Base-by-base conservation (phyloP, 1,140 invertebrate genomes). In the Thaumatotibia leucotreta region DNA sequence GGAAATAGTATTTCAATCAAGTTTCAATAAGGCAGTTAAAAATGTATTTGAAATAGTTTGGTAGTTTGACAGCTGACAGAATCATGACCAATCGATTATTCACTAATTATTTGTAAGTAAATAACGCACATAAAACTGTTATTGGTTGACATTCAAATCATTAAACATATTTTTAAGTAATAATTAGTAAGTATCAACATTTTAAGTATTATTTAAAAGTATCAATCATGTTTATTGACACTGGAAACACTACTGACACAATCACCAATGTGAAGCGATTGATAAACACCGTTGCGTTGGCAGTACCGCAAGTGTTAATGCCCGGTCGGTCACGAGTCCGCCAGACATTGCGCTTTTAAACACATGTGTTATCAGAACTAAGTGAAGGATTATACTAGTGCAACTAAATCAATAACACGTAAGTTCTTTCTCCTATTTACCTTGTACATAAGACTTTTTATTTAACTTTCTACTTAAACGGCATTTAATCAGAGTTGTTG, bases 241-340 rank as follows among this genome's bases (percentile, higher is more conserved):
- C 61, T 62, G 31, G 61, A 32, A 62, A 62, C 61, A 62, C 31
- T 62, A 5, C 22, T 20, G 17, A 62, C 29, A 29, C 52, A 58
- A 29, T 22, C 17, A 62, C 73, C 69, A 80, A 82, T 70, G 29
- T 67, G 64, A 72, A 61, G 31, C 67, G 65, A 75, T 67, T 67
- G 73, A 63, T 66, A 58, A 68, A 58, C 52, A 31, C 22, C 50
- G 75, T 78, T 67, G 82, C 68, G 76, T 85, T 88, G 85, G 81
- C 69, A 76, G 76, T 74, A 82, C 73, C 84, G 82, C 64, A 64
- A 78, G 80, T 86, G 82, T 67, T 83, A 83, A 83, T 84, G 82
- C 79, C 79, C 80, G 82, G 73, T 77, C 63, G 75, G 82, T 84
- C 84, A 87, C 84, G 83, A 87, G 81, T 84, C 79, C 68, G 73